Evolutionary conservation across 2,888 invertebrate species (phyloP), one percentile per base, ranked within the genome.

Genomic region (Cantharis lateralis): DNA sequence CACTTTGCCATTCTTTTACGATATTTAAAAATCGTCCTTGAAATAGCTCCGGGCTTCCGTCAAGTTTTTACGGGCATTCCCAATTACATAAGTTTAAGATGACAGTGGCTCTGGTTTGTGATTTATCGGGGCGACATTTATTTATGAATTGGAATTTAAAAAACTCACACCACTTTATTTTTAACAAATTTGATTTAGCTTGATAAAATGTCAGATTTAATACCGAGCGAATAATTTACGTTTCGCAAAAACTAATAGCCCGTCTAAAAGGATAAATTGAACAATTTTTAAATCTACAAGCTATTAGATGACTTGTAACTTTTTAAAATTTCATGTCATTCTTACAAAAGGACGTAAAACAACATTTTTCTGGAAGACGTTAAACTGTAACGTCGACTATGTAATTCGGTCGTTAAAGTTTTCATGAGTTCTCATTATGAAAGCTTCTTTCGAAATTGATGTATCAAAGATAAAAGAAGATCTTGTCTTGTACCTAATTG

Each of bases 401-500:
- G n/a, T 48, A 48, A 48, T 48, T 48, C 48, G 9, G 48, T 48
- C 48, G 48, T 48, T 48, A 48, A 48, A 48, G 7, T 48, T 48
- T 48, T n/a, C 48, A 48, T 0, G 48, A 48, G 48, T 48, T n/a
- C 48, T 48, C 48, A 48, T 48, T 48, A 48, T 48, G 13, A n/a
- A 48, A 48, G n/a, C 2, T 48, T n/a, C n/a, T n/a, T 48, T 13
- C 48, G 10, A 26, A 68, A 72, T 66, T 68, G 76, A 63, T 70
- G n/a, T 32, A 73, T 70, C 62, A 28, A 18, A 76, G 76, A 76
- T 73, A 73, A 70, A 64, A 70, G 18, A 69, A 70, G 63, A 73
- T 73, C 77, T 77, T 24, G 24, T 18, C 24, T 64, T 11, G 62
- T 18, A 16, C 71, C 28, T 77, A 74, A 77, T 77, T 75, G 74